These are phyloP conservation scores for Drosophila infuscata DNA, from an alignment of 2,888 invertebrate genomes.

Conservation along the genomic window DNA sequence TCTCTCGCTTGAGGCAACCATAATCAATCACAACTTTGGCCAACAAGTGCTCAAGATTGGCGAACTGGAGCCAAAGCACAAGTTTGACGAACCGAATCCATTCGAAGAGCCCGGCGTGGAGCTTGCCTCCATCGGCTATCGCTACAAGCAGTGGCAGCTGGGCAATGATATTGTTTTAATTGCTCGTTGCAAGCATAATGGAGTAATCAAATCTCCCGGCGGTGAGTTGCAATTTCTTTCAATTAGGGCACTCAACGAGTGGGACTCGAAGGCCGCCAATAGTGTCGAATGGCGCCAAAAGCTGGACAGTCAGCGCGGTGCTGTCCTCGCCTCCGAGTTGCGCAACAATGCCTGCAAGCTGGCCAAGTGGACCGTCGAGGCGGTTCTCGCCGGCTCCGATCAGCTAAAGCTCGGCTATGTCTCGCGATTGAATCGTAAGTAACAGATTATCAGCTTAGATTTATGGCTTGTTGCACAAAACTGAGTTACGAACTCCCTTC, in stretches of 20 bases:
- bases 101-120: constrained; percentile 97
- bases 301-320: constrained; percentile 98
- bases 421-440: constrained; percentile 91
- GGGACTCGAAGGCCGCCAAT: constrained; percentile 98
- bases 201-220: constrained; percentile 93
- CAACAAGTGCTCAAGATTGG: constrained; percentile 93
- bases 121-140: constrained; percentile 97
- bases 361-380: constrained; percentile 99
- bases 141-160: constrained; percentile 98
- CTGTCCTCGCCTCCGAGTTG: constrained; percentile 98
- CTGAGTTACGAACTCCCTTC: not conserved
- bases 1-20: constrained; percentile 98
- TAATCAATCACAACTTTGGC: constrained; percentile 99
- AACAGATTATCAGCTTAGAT: not conserved
- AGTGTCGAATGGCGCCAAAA: constrained; percentile 99
- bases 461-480: not conserved
- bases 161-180: constrained; percentile 96
- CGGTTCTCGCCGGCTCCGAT: constrained; percentile 97
- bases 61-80: constrained; percentile 91
- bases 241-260: constrained; percentile 99
- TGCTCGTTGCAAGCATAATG: constrained; percentile 98
- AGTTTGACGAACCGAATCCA: constrained; percentile 96
- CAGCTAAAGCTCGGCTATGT: constrained; percentile 99
- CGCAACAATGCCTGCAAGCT: constrained; percentile 99
- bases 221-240: constrained; percentile 96